Conservation (phyloP, 1,140 invertebrate genomes). For the Drosophila tani region DNA sequence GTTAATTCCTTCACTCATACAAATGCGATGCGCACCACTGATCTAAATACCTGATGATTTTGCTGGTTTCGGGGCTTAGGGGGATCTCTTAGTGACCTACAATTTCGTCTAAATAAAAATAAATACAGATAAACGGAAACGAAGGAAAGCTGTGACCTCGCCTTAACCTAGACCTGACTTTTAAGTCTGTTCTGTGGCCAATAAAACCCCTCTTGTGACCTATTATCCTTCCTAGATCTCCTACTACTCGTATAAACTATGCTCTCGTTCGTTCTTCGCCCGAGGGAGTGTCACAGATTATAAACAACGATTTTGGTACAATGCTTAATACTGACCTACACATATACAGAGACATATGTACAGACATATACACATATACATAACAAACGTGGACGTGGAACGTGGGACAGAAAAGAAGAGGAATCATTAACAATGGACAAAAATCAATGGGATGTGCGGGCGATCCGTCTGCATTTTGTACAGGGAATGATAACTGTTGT, state of each 20-base stretch:
- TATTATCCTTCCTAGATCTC: background rate
- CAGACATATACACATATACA: constrained; percentile 26
- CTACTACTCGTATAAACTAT: constrained; percentile 19
- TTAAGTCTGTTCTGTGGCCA: background rate
- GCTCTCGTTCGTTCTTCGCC: background rate
- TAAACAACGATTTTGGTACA: constrained; percentile 70
- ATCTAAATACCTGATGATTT: background rate
- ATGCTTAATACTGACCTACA: constrained; percentile 76
- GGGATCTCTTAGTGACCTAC: too few species aligned
- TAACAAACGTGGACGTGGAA: constrained; percentile 20
- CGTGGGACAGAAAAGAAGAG: background rate
- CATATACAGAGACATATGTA: constrained; percentile 39
- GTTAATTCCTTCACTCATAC: too few species aligned
- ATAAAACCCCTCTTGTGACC: background rate
- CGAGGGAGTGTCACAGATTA: constrained; percentile 17
- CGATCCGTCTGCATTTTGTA: constrained; percentile 22
- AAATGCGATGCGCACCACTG: too few species aligned
- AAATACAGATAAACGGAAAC: constrained; percentile 1
- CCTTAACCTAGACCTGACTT: constrained; percentile 2
- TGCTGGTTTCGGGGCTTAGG: too few species aligned
- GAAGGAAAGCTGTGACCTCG: constrained; percentile 3
- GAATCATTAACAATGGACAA: constrained; percentile 14
- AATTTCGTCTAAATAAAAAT: constrained; percentile 3
- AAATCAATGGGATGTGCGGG: constrained; percentile 8
- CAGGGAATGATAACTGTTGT: constrained; percentile 42